Evolutionary conservation across 2,113 vertebrate species (phyloP), one percentile per base, ranked within the genome.

Genomic region (Triplophysa tibetana): DNA sequence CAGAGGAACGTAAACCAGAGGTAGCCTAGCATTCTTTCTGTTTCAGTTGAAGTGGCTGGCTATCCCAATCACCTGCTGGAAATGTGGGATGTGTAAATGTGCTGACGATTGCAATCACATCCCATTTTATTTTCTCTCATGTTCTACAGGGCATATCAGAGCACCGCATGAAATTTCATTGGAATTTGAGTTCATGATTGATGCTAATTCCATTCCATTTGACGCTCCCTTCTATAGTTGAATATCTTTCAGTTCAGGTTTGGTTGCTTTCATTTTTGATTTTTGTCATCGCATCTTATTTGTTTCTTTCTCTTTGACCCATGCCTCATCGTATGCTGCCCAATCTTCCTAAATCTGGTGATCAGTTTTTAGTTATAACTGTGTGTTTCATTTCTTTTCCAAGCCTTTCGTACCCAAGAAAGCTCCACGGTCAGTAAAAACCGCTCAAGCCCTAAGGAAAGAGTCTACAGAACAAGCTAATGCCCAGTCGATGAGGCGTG

Each of bases 371-470:
- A 79, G 23, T 38, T 56, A 14, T 77, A 23, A 64, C 68, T 75
- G 79, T 74, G 50, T 67, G 52, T 79, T 79, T 68, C 52, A 43
- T 75, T 1, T 63, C 24, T 63, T 84, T 58, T 56, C 24, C 50
- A 82, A 93, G 92, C 92, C 92, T 26, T 88, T 89, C 45, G 92
- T 93, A 50, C 90, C 92, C 63, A 93, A 92, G 86, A 94, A 93
- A 87, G 92, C 92, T 82, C 92, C 92, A 85, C 84, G 91, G 79
- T 93, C 92, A 0, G 91, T 92, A 70, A 91, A 90, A 0, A 87
- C 81, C 68, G 85, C 89, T 64, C 91, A 93, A 81, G 88, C 90
- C 77, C 88, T 85, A 12, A 85, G 89, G 83, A 90, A 85, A 81
- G 92, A 93, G 19, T 58, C 82, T 24, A 41, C 72, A 38, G 88